Base-by-base conservation (phyloP, 2,888 invertebrate genomes). In the Rhorus exstirpatorius region DNA sequence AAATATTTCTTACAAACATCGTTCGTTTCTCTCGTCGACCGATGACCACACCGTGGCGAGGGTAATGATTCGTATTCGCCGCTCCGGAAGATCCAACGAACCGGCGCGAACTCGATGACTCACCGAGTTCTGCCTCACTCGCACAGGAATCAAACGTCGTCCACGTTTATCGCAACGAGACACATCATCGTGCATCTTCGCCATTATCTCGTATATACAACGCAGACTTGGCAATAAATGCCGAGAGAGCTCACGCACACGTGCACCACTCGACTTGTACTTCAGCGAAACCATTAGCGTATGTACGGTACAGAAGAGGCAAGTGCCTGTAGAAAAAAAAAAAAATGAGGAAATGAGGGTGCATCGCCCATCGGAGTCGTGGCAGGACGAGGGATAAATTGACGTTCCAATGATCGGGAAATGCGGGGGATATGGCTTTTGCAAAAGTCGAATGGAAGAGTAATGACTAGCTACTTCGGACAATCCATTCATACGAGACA, bases 101-200 rank as follows among this genome's bases (percentile, higher is more conserved):
- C 79, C 55, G 75, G 71, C 35, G 76, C 79, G 70, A 74, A 76
- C 79, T 44, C 80, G 82, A 78, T 83, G 83, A 84, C 84, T 80
- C 83, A 83, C 46, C 71, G 55, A 63, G 53, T 79, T 55, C 74
- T 46, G 31, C 19, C 55, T 46, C 41, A 41, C 44, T 58, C 65
- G 58, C 46, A 21, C 46, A 44, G 21, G 77, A 78, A 49, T 79
- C 68, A 63, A 70, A 68, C 65, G 55, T 81, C 55, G 61, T 72
- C 58, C 41, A 31, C 65, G 67, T 67, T 61, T 55, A 74, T 74
- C 58, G 60, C 53, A 51, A 55, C 35, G 63, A 82, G 41, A 58
- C 53, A 68, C 82, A 82, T 84, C 80, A 78, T 79, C 83, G 77
- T 60, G 65, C 6, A 46, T 65, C 51, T 21, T 51, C 24, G 41